Evolutionary conservation across 92 coral and sea anemone species (phyloP), one percentile per base, ranked within the genome.

Genomic region (Paragorgia papillata): DNA sequence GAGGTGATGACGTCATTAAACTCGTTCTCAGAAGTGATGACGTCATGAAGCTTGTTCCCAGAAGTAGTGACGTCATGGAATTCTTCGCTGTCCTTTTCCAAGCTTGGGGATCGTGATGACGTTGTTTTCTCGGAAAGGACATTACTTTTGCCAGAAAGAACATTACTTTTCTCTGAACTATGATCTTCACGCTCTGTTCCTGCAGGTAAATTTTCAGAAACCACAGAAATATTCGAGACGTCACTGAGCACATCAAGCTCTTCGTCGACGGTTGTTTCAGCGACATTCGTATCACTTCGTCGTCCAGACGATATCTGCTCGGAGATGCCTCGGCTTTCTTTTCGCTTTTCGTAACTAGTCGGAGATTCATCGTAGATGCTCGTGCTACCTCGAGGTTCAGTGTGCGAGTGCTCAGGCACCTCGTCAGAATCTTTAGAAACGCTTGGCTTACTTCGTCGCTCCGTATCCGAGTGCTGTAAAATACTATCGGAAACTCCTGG

Each of bases 371-470:
- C 30, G 41, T 48, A 19, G 26, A 2, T 34, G 32, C 73, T 66
- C 22, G 55, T 7, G 17, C 32, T 25, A 54, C 78, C 51, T 50
- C 24, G 43, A 13, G 62, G 62, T 18, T 70, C 77, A 5, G 77
- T 49, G 29, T 31, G 51, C 22, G 77, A 70, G 56, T 18, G 58
- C 15, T 43, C 58, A 27, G 19, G 13, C 14, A 12, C 6, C 3
- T 64, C 49, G 20, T 64, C 50, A 7, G 51, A 40, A 34, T 14
- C 71, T 9, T n/a, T n/a, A n/a, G n/a, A n/a, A n/a, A n/a, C n/a
- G n/a, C n/a, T n/a, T n/a, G n/a, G n/a, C n/a, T n/a, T n/a, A 54
- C 78, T 70, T 50, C 24, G 43, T 28, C 40, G 62, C 20, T 70
- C 77, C 0, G 77, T 49, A 49, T 31, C 50, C 22, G 77, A 70